These are phyloP conservation scores for Lepidotrigona ventralis DNA, from an alignment of 1,140 invertebrate genomes.

Conservation along the genomic window DNA sequence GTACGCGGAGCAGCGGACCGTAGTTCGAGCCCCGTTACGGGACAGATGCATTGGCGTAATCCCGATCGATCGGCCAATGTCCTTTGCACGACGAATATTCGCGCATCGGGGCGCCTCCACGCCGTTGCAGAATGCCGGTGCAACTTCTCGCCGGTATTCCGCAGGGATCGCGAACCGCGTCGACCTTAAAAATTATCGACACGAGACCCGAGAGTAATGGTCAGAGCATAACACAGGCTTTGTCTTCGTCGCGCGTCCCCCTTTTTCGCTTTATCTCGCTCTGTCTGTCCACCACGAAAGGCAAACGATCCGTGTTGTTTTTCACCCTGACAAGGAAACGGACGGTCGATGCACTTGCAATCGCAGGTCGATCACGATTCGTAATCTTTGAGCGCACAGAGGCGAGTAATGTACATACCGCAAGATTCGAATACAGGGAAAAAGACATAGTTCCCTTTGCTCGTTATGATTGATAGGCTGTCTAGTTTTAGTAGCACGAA, in stretches of 20 bases:
- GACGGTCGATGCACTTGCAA: conserved; percentile 36
- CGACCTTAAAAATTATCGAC: conserved; percentile 53
- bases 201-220: conserved; percentile 41
- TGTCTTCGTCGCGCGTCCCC: conserved; percentile 8
- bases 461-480: not conserved
- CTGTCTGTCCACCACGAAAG: conserved; percentile 26
- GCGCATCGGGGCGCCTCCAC: not conserved
- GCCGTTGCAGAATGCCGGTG: conserved; percentile 24
- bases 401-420: not conserved
- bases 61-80: conserved; percentile 24
- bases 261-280: conserved; percentile 3
- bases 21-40: conserved; percentile 61
- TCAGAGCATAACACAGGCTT: conserved; percentile 21
- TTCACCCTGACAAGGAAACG: conserved; percentile 48
- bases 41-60: conserved; percentile 60
- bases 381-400: conserved; percentile 1
- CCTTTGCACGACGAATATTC: not conserved
- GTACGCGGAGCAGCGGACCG: conserved; percentile 55
- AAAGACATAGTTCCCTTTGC: not conserved
- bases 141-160: conserved; percentile 43
- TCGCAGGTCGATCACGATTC: conserved; percentile 27
- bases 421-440: not conserved
- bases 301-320: conserved; percentile 42
- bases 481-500: not conserved
- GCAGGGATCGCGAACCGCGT: conserved; percentile 23